Evolutionary conservation across 2,888 invertebrate genomes (phyloP).

Genomic region (Machimus rusticus): DNA sequence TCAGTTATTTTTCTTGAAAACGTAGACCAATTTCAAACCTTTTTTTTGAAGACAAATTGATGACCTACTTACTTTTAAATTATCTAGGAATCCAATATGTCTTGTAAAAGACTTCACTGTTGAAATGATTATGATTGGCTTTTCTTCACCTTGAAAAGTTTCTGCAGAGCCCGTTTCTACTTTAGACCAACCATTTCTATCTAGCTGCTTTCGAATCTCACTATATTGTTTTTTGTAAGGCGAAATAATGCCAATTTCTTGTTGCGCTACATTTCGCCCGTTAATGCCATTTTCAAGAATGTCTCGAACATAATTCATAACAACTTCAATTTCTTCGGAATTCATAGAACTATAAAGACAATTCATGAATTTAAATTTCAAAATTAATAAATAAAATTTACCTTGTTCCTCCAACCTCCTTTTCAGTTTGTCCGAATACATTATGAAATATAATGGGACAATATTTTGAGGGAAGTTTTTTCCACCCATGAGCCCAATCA

Average conservation of each 20-base stretch:
- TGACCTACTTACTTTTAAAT: conserved; percentile 53
- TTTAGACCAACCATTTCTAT: conserved; percentile 55
- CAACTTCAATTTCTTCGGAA: conserved; percentile 66
- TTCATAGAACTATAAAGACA: conserved; percentile 67
- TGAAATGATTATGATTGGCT: conserved; percentile 79
- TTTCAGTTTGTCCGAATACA: conserved; percentile 65
- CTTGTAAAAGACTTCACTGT: conserved; percentile 72
- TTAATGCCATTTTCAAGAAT: conserved; percentile 63
- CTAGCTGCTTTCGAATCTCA: conserved; percentile 58
- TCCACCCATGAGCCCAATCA: conserved; percentile 58
- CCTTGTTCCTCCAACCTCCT: conserved; percentile 65
- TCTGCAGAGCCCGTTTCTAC: conserved; percentile 84
- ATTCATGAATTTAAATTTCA: not conserved
- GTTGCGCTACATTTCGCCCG: conserved; percentile 61
- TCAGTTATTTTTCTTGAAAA: too few species aligned
- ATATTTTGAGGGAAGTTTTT: conserved; percentile 60
- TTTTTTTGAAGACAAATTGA: too few species aligned
- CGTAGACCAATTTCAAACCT: too few species aligned
- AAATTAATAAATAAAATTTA: conserved; percentile 49
- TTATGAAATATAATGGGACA: conserved; percentile 70
- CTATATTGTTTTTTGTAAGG: conserved; percentile 65
- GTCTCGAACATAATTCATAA: conserved; percentile 67
- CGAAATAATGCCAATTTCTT: conserved; percentile 69
- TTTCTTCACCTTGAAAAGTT: conserved; percentile 87
- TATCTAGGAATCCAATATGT: conserved; percentile 55